Evolutionary conservation across 2,888 invertebrate species (phyloP).

Genomic region (Epistrophe grossulariae): DNA sequence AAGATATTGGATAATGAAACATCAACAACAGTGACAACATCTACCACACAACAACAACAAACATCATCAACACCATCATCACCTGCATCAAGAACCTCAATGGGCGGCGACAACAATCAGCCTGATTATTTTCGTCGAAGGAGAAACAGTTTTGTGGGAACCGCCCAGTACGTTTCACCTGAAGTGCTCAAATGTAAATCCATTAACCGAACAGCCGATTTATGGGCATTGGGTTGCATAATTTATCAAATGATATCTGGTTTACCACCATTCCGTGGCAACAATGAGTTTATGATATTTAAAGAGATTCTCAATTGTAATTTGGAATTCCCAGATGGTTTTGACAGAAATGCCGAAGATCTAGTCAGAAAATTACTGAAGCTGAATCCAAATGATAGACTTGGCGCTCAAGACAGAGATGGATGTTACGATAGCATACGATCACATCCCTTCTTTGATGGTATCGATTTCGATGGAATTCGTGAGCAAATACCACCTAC

Average conservation of each 20-base stretch:
- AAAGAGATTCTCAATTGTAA: slow-evolving; percentile 96
- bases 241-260: slow-evolving; percentile 98
- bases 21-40: slow-evolving; percentile 47
- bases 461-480: slow-evolving; percentile 92
- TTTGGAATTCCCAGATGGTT: slow-evolving; percentile 96
- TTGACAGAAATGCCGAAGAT: slow-evolving; percentile 93
- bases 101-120: slow-evolving; percentile 26
- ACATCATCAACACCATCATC: slow-evolving; percentile 41
- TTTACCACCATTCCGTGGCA: slow-evolving; percentile 94
- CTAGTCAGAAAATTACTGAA: slow-evolving; percentile 94
- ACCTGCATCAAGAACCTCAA: slow-evolving; percentile 51
- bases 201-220: slow-evolving; percentile 92
- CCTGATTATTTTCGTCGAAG: slow-evolving; percentile 84
- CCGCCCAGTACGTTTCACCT: slow-evolving; percentile 99
- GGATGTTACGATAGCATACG: slow-evolving; percentile 92
- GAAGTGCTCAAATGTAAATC: slow-evolving; percentile 94
- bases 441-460: slow-evolving; percentile 93
- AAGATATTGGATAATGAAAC: slow-evolving; percentile 87
- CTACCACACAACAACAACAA: slow-evolving; percentile 19
- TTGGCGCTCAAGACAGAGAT: slow-evolving; percentile 91
- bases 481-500: slow-evolving; percentile 91
- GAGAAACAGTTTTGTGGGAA: slow-evolving; percentile 97
- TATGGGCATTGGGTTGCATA: slow-evolving; percentile 99
- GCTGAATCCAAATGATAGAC: slow-evolving; percentile 90
- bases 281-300: slow-evolving; percentile 97